Conservation (phyloP, 2,888 invertebrate genomes). For the Slavum lentiscoides region DNA sequence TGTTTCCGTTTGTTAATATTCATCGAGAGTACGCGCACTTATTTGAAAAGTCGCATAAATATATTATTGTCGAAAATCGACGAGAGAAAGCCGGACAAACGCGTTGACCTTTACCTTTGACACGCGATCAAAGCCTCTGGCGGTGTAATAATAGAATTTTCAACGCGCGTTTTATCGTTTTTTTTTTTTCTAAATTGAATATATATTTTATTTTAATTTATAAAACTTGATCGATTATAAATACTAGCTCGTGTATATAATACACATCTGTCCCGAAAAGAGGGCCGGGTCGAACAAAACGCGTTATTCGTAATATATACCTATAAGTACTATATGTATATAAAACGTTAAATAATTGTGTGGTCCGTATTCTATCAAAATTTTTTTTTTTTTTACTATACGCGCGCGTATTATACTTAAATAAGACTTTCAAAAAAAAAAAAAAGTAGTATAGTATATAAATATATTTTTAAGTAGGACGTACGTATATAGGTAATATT, state of each 20-base stretch:
- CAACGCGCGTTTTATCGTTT: background rate
- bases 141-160: background rate
- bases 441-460: background rate
- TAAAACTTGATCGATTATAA: too few relatives aligned
- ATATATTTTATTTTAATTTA: too few relatives aligned
- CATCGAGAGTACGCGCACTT: background rate
- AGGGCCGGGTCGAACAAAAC: too few relatives aligned
- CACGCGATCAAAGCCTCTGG: slow-evolving; percentile 4
- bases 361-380: too few relatives aligned
- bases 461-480: background rate
- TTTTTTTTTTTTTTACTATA: too few relatives aligned
- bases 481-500: too few relatives aligned
- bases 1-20: slow-evolving; percentile 13
- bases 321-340: too few relatives aligned
- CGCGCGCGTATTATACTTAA: background rate
- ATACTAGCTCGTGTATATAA: too few relatives aligned
- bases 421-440: background rate
- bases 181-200: too few relatives aligned
- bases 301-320: too few relatives aligned
- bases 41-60: slow-evolving; percentile 16
- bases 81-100: slow-evolving; percentile 31
- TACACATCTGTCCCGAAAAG: too few relatives aligned
- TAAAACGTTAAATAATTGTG: too few relatives aligned
- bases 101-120: slow-evolving; percentile 45
- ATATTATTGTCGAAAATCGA: slow-evolving; percentile 24